These are phyloP conservation scores for Pteronura brasiliensis DNA, from an alignment of 2,113 vertebrate species.

Conservation along the genomic window DNA sequence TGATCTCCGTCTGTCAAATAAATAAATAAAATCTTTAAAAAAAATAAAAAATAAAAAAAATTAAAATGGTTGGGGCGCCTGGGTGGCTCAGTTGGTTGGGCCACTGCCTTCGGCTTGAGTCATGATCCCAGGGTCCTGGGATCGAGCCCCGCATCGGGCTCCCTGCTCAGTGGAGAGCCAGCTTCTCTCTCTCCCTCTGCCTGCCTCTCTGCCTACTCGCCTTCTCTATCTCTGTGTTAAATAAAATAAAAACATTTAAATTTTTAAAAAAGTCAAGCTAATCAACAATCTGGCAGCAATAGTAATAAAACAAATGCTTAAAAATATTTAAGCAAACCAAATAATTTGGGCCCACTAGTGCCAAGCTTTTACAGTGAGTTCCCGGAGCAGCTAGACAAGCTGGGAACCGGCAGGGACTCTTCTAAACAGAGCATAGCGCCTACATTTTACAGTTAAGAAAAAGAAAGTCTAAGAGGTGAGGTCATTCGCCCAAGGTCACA, in stretches of 20 bases:
- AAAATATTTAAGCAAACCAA: slow-evolving; percentile 15
- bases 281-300: neutral
- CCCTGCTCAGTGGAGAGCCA: too few relatives aligned
- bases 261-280: neutral
- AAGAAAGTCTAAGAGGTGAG: neutral
- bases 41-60: too few relatives aligned
- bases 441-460: neutral
- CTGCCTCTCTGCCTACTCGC: too few relatives aligned
- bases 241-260: too few relatives aligned
- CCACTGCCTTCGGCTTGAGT: too few relatives aligned
- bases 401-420: neutral
- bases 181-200: too few relatives aligned
- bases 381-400: neutral
- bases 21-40: too few relatives aligned
- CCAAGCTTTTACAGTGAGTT: neutral
- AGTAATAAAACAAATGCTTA: neutral
- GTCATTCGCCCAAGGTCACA: slow-evolving; percentile 6
- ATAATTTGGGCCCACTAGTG: neutral
- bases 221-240: too few relatives aligned
- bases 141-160: fast-evolving
- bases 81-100: too few relatives aligned
- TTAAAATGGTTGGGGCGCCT: too few relatives aligned
- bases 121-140: too few relatives aligned
- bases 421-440: neutral
- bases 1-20: too few relatives aligned